Conservation (phyloP, 2,888 invertebrate species). For the Odontocolon sp. region DNA sequence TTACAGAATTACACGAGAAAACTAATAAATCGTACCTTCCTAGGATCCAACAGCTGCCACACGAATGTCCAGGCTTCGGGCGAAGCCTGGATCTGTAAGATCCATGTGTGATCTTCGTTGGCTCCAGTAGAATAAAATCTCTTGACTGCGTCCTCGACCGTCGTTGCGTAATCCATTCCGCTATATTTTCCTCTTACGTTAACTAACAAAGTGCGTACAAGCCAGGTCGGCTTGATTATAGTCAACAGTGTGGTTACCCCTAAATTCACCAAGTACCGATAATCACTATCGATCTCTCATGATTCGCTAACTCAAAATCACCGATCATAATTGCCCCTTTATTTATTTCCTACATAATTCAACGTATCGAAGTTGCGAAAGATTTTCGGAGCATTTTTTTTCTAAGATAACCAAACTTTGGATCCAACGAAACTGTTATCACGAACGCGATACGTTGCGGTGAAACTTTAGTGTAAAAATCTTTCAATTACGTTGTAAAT, state of each 20-base stretch:
- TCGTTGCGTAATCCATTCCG: constrained; percentile 76
- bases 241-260: neutral
- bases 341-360: neutral
- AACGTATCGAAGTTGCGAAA: constrained; percentile 1
- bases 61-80: constrained; percentile 96
- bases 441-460: neutral
- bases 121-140: constrained; percentile 85
- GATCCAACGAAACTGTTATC: neutral
- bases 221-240: neutral
- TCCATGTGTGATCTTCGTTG: constrained; percentile 91
- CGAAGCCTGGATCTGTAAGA: constrained; percentile 92
- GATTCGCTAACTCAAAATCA: constrained; percentile 8
- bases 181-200: neutral
- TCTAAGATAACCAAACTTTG: constrained; percentile 27
- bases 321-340: neutral
- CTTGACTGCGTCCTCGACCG: constrained; percentile 81
- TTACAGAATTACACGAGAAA: no score
- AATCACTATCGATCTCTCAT: neutral
- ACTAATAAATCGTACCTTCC: no score
- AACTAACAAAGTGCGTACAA: neutral
- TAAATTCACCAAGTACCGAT: constrained; percentile 1
- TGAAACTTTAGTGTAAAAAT: neutral
- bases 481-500: neutral
- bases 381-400: neutral
- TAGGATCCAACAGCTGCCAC: constrained; percentile 92